Conservation (phyloP, 1,140 invertebrate genomes). For the Leguminivora glycinivorella region DNA sequence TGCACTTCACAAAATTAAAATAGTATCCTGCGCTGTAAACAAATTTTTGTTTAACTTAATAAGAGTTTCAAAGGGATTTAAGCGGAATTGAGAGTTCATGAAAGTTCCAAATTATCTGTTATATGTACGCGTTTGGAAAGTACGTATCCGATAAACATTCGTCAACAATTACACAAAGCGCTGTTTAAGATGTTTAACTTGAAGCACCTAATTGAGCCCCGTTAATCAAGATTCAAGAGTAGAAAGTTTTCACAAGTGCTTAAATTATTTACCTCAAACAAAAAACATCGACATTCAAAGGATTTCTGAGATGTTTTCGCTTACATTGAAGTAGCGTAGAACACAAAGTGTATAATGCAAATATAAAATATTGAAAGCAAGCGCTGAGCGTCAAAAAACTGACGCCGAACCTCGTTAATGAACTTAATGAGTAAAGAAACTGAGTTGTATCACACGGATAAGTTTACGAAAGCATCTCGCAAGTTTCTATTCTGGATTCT, state of each 20-base stretch:
- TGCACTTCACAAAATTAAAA: constrained; percentile 54
- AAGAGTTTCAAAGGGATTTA: constrained; percentile 14
- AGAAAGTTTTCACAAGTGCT: constrained; percentile 74
- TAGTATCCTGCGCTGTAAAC: constrained; percentile 9
- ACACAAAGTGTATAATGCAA: constrained; percentile 65
- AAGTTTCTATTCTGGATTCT: constrained; percentile 67
- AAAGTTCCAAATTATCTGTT: constrained; percentile 24
- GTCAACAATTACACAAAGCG: constrained; percentile 63
- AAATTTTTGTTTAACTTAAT: not conserved
- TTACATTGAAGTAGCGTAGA: constrained; percentile 58
- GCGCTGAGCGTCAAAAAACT: constrained; percentile 70
- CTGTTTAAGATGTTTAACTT: constrained; percentile 67
- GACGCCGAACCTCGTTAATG: constrained; percentile 71
- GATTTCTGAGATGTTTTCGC: constrained; percentile 67
- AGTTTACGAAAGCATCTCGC: constrained; percentile 60
- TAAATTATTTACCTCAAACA: constrained; percentile 74
- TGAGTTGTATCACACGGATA: constrained; percentile 55
- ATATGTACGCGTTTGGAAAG: constrained; percentile 30
- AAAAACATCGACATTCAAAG: constrained; percentile 74
- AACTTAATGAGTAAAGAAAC: constrained; percentile 72
- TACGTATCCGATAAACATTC: constrained; percentile 37
- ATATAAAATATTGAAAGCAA: constrained; percentile 72
- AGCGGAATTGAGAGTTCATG: constrained; percentile 19
- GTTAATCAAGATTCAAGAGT: constrained; percentile 76
- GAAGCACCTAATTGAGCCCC: constrained; percentile 70